Percentiles rank a stretch among this genome's conserved stretches.
Evolutionary conservation across 2,797 vertebrate genomes (phyloP).

Genomic region (Cossypha dichroa): DNA sequence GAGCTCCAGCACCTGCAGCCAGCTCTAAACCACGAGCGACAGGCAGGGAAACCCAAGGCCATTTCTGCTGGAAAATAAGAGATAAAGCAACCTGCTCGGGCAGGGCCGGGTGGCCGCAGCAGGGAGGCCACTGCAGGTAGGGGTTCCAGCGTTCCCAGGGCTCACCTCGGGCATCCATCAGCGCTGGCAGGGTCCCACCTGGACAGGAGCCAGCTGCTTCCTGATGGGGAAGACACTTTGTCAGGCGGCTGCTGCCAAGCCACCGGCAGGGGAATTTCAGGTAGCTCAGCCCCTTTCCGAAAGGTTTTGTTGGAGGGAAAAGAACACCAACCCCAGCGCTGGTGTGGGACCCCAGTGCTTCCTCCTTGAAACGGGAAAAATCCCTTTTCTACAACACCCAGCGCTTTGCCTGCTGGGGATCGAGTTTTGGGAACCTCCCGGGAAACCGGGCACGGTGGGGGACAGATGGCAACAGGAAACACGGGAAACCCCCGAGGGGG

Average conservation of each 20-base stretch:
- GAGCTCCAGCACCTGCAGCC: background rate
- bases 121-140: background rate
- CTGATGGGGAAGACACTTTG: slow-evolving; percentile 4
- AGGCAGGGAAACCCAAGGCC: background rate
- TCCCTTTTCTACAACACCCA: fast-evolving
- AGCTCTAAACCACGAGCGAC: fast-evolving
- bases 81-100: background rate
- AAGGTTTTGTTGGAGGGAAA: fast-evolving
- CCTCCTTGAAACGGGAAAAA: fast-evolving
- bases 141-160: background rate
- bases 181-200: slow-evolving; percentile 35
- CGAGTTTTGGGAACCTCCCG: background rate
- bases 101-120: fast-evolving
- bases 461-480: background rate
- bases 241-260: background rate
- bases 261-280: background rate
- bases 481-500: fast-evolving
- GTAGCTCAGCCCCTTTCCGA: background rate
- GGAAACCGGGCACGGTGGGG: background rate
- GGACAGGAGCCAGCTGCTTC: background rate
- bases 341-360: fast-evolving
- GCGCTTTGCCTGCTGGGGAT: fast-evolving
- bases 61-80: background rate
- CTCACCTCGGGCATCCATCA: slow-evolving; percentile 37
- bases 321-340: background rate